phyloP scores from a whole-genome alignment of 2,113 vertebrate genomes.

The Donacobius atricapilla region DNA sequence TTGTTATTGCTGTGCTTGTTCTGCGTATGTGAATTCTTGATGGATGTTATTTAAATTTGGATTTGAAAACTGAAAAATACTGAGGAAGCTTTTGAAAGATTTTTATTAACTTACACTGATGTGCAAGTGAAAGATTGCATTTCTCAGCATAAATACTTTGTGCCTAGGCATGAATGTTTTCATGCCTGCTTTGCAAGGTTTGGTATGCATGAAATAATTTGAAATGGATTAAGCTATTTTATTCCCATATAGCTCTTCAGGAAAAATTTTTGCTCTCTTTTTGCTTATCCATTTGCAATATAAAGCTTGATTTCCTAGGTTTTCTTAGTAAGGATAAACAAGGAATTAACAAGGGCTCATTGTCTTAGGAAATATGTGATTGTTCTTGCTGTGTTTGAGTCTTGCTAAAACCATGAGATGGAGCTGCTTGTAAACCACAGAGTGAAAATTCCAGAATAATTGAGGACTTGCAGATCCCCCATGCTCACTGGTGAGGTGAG shows the following conservation, averaged over 20 bases:
- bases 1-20: neutral
- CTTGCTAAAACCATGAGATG: neutral
- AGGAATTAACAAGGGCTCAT: neutral
- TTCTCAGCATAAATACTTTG: neutral
- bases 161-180: neutral
- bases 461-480: neutral
- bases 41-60: neutral
- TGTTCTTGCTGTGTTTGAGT: neutral
- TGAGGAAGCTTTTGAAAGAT: neutral
- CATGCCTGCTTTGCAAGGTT: neutral
- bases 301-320: neutral
- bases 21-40: neutral
- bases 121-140: neutral
- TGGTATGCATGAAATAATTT: neutral
- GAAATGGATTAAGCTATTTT: neutral
- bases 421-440: neutral
- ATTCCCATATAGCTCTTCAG: neutral
- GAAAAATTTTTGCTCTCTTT: neutral
- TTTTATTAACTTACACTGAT: neutral
- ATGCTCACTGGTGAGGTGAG: accelerated
- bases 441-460: neutral
- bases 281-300: neutral
- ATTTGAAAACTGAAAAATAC: neutral
- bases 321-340: neutral
- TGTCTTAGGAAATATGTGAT: neutral